Percentiles rank a stretch among this genome's conserved stretches.
These are phyloP conservation scores for Halesus radiatus DNA, from an alignment of 1,140 invertebrate species.

Conservation along the genomic window DNA sequence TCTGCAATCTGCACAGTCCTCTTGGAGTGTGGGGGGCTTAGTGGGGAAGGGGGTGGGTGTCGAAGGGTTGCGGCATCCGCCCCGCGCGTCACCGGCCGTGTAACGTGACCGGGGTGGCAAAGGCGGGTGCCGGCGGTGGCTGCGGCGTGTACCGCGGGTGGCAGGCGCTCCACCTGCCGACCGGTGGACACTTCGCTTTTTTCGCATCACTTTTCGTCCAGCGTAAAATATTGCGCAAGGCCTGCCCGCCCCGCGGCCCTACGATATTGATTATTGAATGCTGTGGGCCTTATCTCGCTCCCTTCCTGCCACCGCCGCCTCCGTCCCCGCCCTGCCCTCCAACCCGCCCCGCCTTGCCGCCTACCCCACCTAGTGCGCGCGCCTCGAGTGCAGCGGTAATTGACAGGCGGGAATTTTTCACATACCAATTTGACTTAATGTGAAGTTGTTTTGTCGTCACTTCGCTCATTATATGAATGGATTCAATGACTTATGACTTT, in stretches of 20 bases:
- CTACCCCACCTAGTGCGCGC: neutral
- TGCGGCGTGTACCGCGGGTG: slow-evolving; percentile 15
- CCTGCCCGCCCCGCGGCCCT: slow-evolving; percentile 1
- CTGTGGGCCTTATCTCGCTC: slow-evolving; percentile 48
- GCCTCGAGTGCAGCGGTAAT: slow-evolving; percentile 22
- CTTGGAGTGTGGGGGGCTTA: no score
- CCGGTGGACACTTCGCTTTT: slow-evolving; percentile 31
- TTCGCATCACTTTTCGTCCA: slow-evolving; percentile 39
- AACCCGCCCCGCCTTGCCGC: neutral
- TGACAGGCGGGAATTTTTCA: slow-evolving; percentile 28
- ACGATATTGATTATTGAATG: slow-evolving; percentile 55
- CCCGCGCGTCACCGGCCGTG: neutral
- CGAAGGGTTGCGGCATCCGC: neutral
- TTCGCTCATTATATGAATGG: no score
- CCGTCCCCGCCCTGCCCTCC: neutral
- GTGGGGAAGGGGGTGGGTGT: neutral
- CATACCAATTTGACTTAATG: neutral
- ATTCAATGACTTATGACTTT: no score
- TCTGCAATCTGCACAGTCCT: no score
- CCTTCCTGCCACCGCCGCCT: neutral
- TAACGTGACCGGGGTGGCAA: neutral
- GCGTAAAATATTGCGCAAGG: slow-evolving; percentile 50
- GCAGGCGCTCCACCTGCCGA: neutral
- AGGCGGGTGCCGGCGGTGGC: neutral
- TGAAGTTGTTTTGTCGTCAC: no score